Evolutionary conservation across 2,888 invertebrate genomes (phyloP), one percentile per base, ranked within the genome.

Genomic region (Cryptocephalus moraei): DNA sequence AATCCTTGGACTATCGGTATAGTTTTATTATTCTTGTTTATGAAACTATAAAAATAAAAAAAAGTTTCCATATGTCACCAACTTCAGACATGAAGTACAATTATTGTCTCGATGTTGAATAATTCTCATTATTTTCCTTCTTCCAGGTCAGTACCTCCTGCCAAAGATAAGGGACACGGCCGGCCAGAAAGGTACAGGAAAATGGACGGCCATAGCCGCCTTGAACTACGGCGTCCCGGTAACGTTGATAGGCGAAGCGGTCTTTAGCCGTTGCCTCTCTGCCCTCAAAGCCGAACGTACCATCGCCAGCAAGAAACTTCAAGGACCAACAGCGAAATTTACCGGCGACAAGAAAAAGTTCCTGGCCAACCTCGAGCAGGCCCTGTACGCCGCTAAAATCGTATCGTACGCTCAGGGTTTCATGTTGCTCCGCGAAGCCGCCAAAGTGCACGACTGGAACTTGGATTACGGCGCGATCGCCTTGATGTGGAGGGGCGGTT

Each of bases 401-500:
- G 92, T 99, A 45, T 97, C 96, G 0, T 99, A 99, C 65, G 94
- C 99, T 0, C 99, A 99, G 43, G 55, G 43, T 10, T 40, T 93
- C 65, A 96, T 96, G 96, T 73, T 96, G 56, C 75, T 96, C 63
- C 77, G 92, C 40, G 92, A 94, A 70, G 94, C 95, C 10, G 95
- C 95, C 10, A 22, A 84, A 66, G 81, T 89, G 57, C 85, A 92
- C 65, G 80, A 83, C 8, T 99, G 99, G 99, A 85, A 91, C 53
- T 75, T 99, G 50, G 97, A 99, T 74, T 94, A 95, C 64, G 99
- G 97, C 43, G 91, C 91, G 47, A 95, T 99, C 55, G 97, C 99
- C 1, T 75, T 99, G 39, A 99, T 99, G 97, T 99, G 99, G 99
- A 82, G 97, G 52, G 96, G 96, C 11, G 97, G 97, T n/a, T 97